Evolutionary conservation across 1,140 invertebrate species (phyloP).

Genomic region (Eumaeus atala): DNA sequence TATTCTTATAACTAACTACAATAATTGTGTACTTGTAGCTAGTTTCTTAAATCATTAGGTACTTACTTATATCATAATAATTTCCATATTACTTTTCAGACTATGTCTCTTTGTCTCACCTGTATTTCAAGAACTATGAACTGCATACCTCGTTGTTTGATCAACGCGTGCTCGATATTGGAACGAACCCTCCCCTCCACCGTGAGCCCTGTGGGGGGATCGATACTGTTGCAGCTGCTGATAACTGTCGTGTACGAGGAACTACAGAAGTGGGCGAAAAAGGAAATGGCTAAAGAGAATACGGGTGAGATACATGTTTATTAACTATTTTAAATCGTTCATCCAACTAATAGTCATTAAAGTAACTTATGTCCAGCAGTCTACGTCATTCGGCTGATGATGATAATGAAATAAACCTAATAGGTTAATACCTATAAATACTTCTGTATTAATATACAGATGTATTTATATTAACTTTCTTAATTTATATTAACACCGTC

Average conservation of each 20-base stretch:
- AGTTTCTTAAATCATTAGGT: not conserved
- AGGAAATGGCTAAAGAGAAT: constrained; percentile 63
- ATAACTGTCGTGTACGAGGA: constrained; percentile 76
- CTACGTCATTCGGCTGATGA: too few species aligned
- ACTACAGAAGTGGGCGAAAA: constrained; percentile 67
- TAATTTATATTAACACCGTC: too few species aligned
- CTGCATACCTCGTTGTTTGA: constrained; percentile 76
- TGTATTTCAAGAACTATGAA: constrained; percentile 80
- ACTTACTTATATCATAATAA: not conserved
- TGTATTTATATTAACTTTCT: too few species aligned
- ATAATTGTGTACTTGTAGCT: not conserved
- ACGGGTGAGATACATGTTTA: constrained; percentile 35
- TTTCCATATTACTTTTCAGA: constrained; percentile 42
- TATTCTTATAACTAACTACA: too few species aligned
- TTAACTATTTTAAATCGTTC: too few species aligned
- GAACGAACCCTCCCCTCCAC: constrained; percentile 80
- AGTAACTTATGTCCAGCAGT: too few species aligned
- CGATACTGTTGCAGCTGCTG: constrained; percentile 80
- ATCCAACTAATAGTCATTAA: too few species aligned
- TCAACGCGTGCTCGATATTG: constrained; percentile 73
- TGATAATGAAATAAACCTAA: too few species aligned
- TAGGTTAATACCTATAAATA: too few species aligned
- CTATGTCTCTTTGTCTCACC: constrained; percentile 81
- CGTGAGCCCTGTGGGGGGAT: constrained; percentile 78
- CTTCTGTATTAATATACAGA: too few species aligned